Evolutionary conservation across 2,113 vertebrate species (phyloP), one percentile per base, ranked within the genome.

Genomic region (Australoheros scitulus): DNA sequence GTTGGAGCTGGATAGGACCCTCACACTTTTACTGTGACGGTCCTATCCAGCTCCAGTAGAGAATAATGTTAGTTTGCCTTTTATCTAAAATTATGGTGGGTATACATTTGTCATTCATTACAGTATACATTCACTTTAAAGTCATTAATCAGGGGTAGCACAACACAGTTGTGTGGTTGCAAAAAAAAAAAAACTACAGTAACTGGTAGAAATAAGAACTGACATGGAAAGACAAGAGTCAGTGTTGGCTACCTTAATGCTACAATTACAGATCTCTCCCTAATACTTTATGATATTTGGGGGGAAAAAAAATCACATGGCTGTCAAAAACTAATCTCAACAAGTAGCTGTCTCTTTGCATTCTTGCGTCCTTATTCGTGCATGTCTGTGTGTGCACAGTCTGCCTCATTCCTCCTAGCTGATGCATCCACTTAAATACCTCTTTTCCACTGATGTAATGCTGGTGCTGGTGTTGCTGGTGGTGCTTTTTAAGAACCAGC

Each of bases 201-300:
- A 55, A 52, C 68, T 55, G 47, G 47, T 72, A 43, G 26, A 3
- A 70, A 52, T 72, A 52, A 18, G 17, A 72, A 34, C 43, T 72
- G 47, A 72, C 47, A 55, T 70, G 65, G 65, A 70, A 70, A 70
- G 15, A 20, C 65, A 29, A 2, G 43, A 70, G 26, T 32, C 65
- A 52, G 17, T 32, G 11, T 72, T 72, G 47, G 65, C 65, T 72
- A 32, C 43, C 17, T 72, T 52, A 32, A 72, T 72, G 26, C 24
- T 26, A 55, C 47, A 3, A 72, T 72, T 52, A 72, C 29, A 72
- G 47, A 72, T 55, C 47, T 72, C 26, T 72, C 68, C 47, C 18
- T 72, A 72, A 72, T 55, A 72, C 47, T n/a, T 72, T 72, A 55
- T 55, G 68, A 50, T 14, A 72, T 72, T 72, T 55, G 68, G 26